A percentile compares a stretch with the other conserved stretches of the same genome.
Conservation (phyloP, 2,113 vertebrate genomes). For the Melanerpes aurifrons region DNA sequence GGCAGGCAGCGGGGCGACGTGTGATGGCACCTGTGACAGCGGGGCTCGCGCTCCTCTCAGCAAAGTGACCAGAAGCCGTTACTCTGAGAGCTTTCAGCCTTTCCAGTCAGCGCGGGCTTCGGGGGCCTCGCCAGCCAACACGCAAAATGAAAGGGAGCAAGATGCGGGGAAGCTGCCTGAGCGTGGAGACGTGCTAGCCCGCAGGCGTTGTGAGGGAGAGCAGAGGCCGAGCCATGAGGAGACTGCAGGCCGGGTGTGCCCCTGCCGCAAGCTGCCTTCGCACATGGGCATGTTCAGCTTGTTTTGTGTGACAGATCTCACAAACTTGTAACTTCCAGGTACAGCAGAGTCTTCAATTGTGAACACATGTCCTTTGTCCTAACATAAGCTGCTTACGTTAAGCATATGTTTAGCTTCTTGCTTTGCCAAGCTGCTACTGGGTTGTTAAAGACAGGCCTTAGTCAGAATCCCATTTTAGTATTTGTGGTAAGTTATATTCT, state of each 20-base stretch:
- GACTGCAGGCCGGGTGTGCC: accelerated
- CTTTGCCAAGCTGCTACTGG: background rate
- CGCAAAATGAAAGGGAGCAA: background rate
- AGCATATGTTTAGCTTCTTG: background rate
- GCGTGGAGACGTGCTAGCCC: background rate
- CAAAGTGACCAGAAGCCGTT: background rate
- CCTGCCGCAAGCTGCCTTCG: accelerated
- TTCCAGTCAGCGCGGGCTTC: too few species aligned
- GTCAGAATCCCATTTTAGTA: background rate
- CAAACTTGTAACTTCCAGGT: background rate
- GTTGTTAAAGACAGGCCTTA: background rate
- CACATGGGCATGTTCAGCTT: accelerated
- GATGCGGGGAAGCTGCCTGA: too few species aligned
- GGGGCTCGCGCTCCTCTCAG: too few species aligned
- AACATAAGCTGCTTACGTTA: background rate
- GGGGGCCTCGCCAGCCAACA: background rate
- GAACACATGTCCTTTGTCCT: background rate
- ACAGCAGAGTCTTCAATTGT: background rate
- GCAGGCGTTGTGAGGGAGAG: too few species aligned
- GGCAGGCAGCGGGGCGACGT: background rate
- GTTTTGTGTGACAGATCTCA: background rate
- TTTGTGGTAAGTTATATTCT: background rate
- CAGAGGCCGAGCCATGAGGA: too few species aligned
- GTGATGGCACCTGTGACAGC: background rate
- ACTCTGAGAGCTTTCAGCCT: background rate